These are phyloP conservation scores for Pipra filicauda DNA, from an alignment of 2,113 vertebrate genomes.

Conservation along the genomic window DNA sequence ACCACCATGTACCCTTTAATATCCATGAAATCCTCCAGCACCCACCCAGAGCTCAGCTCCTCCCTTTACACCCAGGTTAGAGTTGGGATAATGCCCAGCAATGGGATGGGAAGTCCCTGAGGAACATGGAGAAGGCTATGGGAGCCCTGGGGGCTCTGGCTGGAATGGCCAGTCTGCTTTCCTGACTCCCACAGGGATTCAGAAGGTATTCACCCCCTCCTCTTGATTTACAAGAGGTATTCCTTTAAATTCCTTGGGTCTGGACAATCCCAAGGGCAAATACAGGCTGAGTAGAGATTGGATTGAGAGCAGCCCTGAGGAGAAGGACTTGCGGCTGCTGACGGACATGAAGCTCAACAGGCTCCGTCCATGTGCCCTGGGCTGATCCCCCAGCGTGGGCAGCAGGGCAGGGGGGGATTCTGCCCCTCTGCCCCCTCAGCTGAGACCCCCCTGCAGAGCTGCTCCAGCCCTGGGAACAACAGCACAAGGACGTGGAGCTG, in stretches of 20 bases:
- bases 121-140: neutral
- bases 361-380: neutral
- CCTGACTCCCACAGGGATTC: neutral
- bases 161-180: neutral
- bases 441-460: neutral
- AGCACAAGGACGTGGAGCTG: neutral
- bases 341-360: neutral
- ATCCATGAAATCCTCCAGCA: neutral
- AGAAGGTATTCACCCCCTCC: neutral
- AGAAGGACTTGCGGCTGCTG: neutral
- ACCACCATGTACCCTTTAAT: neutral
- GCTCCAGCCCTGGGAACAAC: neutral
- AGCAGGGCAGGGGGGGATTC: neutral
- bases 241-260: neutral
- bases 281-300: neutral
- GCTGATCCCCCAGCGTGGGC: neutral
- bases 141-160: neutral
- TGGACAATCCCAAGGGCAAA: neutral
- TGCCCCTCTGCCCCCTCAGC: neutral
- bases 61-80: rapidly evolving
- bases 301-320: neutral
- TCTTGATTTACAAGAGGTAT: neutral
- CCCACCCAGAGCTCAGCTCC: neutral
- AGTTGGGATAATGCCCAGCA: neutral
- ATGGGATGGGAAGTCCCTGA: neutral